Evolutionary conservation across 2,113 vertebrate species (phyloP).

Genomic region (Drymodes brunneopygia): DNA sequence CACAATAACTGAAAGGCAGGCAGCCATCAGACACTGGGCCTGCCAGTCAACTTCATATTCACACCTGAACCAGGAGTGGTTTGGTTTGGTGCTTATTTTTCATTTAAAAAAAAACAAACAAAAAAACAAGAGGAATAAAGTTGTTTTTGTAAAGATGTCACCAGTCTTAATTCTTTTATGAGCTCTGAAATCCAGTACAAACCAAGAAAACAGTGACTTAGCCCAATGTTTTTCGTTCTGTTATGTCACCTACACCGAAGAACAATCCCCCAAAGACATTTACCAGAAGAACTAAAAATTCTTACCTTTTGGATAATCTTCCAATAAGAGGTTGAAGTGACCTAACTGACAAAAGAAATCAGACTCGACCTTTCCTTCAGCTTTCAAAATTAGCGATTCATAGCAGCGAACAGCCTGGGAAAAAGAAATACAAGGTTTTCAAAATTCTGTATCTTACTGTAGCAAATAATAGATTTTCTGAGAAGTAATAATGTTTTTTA

Average conservation of each 20-base stretch:
- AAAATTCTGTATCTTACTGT: neutral
- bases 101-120: neutral
- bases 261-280: neutral
- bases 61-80: neutral
- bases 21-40: neutral
- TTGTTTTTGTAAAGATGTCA: neutral
- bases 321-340: constrained; percentile 98
- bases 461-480: neutral
- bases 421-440: constrained; percentile 57
- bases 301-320: constrained; percentile 99
- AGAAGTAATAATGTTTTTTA: neutral
- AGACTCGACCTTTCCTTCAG: constrained; percentile 97
- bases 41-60: neutral
- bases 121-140: neutral
- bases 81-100: neutral
- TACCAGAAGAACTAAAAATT: neutral
- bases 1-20: neutral
- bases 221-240: neutral
- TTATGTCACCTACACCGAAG: neutral
- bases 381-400: constrained; percentile 94
- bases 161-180: neutral
- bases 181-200: neutral
- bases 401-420: constrained; percentile 94
- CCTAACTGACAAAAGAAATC: constrained; percentile 99
- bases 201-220: neutral